Base-by-base conservation (phyloP, 2,113 vertebrate species). In the Spheniscus mendiculus region DNA sequence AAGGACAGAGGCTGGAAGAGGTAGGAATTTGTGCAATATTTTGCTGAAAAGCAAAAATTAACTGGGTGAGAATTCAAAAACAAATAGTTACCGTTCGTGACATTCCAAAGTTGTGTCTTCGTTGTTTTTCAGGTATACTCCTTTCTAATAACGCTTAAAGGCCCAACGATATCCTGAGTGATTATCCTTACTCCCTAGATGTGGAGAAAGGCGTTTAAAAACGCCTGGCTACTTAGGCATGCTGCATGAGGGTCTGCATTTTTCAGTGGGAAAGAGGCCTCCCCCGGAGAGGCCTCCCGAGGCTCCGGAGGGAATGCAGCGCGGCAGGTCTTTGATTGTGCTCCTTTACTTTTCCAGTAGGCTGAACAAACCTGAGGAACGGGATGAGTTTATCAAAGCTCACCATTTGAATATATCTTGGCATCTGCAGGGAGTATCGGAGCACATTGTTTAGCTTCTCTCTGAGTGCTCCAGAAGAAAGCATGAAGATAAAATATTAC, bases 281-380 rank as follows among this genome's bases (percentile, higher is more conserved):
- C 74, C 88, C 89, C 74, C 1, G 2, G 53, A 44, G 82, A 77
- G 93, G 93, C 79, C 93, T 93, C 92, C 76, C 1, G 11, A 27
- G 83, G 81, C 78, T 93, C 40, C 0, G 0, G 61, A 62, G 86
- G 86, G 86, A 85, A 79, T 8, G 72, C 1, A 1, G 65, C 0
- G 3, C 3, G 29, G 85, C 86, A 36, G 42, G 13, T 42, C 47
- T 96, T 81, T 87, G 80, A 93, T 89, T 53, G 66, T 52, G 49
- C 20, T 69, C 78, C 83, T 92, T 67, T 67, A 5, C 73, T 95
- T 93, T 97, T 96, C 89, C 87, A 91, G 82, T 34, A 91, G 89
- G 76, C 82, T 93, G 96, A 91, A 13, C 94, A 97, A 96, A 88
- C 45, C 73, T 4, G 18, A 70, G 83, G 59, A 93, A 74, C 7